Evolutionary conservation across 2,888 invertebrate species (phyloP), one percentile per base, ranked within the genome.

Genomic region (Oxycera nigricornis): DNA sequence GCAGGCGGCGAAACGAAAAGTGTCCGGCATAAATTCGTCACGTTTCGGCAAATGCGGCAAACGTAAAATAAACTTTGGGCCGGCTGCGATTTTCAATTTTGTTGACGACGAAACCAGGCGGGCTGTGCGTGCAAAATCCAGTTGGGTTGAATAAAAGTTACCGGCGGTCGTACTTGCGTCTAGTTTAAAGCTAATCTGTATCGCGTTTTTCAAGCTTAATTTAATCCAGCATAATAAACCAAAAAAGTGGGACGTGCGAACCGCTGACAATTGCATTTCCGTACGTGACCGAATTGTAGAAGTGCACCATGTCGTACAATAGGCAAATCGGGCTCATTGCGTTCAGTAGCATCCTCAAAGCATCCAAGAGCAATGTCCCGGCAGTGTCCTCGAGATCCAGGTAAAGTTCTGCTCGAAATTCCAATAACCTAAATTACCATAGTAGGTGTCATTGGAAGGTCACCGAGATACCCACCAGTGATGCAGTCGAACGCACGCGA

Each of bases 371-470:
- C 11, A 52, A 31, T 55, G 2, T 70, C 14, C 55, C 31, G 55
- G 17, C 67, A 28, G 28, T 50, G 28, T 52, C 70, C 9, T 31
- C 55, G 1, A 28, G 70, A 39, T 55, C 30, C 59, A 72, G 72
- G 72, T 72, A 72, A 59, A 31, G 20, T 50, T 4, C 11, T 35
- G 26, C 20, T 61, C 35, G 28, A n/a, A 2, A 14, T 7, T 2
- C 17, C 2, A 52, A 31, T 68, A 30, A 46, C 50, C 20, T 52
- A 20, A 52, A 70, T 31, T 20, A 2, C 20, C 1, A 20, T 3
- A 30, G 9, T 26, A 28, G 30, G 41, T 70, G 70, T 55, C 72
- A 72, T 72, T 72, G 72, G 22, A 72, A 72, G 59, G 72, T 72
- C 72, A 70, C 11, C 11, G 6, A 28, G 46, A 68, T 50, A n/a